Percentiles rank a stretch among this genome's conserved stretches.
phyloP scores from a whole-genome alignment of 2,797 vertebrate genomes.

The Poeciliopsis turneri region DNA sequence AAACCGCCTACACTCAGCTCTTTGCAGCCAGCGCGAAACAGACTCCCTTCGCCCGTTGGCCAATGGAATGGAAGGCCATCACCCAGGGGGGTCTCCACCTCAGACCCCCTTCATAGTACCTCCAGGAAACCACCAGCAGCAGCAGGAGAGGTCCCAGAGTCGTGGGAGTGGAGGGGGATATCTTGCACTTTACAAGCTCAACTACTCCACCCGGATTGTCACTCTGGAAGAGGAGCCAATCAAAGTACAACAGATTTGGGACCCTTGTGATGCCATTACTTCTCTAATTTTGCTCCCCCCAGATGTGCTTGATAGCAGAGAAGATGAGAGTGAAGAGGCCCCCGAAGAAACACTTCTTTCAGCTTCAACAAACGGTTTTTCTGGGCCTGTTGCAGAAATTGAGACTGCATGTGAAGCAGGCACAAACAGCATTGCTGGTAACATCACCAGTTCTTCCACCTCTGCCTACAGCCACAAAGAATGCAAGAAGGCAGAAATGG shows the following conservation, averaged over 20 bases:
- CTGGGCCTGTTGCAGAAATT: slow-evolving; percentile 47
- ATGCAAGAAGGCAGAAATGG: slow-evolving; percentile 82
- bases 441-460: slow-evolving; percentile 31
- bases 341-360: slow-evolving; percentile 85
- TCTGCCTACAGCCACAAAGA: slow-evolving; percentile 78
- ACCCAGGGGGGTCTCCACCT: slow-evolving; percentile 82
- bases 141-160: slow-evolving; percentile 74
- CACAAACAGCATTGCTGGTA: slow-evolving; percentile 39
- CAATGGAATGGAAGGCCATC: slow-evolving; percentile 85
- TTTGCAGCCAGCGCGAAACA: slow-evolving; percentile 91
- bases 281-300: slow-evolving; percentile 96
- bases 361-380: slow-evolving; percentile 82
- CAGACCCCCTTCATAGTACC: slow-evolving; percentile 86
- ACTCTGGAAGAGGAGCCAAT: slow-evolving; percentile 96
- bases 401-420: slow-evolving; percentile 68
- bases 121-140: slow-evolving; percentile 70
- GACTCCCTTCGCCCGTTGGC: slow-evolving; percentile 79
- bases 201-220: slow-evolving; percentile 96
- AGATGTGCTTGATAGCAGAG: slow-evolving; percentile 93
- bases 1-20: slow-evolving; percentile 97
- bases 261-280: slow-evolving; percentile 94
- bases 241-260: slow-evolving; percentile 97
- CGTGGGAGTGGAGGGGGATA: slow-evolving; percentile 91
- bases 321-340: slow-evolving; percentile 94
- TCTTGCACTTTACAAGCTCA: slow-evolving; percentile 96